Conservation (phyloP, 2,888 invertebrate genomes). For the Thereva nobilitata region DNA sequence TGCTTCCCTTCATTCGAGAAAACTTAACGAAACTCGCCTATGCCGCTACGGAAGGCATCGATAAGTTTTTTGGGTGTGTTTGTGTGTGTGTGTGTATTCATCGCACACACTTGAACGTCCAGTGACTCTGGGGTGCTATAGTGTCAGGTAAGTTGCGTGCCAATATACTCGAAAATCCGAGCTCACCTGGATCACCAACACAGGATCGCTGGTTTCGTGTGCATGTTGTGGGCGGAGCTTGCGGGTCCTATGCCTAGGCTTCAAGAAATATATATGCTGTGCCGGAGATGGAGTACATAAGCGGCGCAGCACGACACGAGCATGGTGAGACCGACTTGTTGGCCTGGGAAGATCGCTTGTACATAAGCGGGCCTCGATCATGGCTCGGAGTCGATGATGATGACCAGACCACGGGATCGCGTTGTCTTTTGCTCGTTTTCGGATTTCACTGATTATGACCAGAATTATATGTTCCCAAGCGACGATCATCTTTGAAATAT, state of each 20-base stretch:
- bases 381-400: constrained; percentile 19
- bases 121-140: background rate
- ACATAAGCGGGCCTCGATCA: constrained; percentile 6
- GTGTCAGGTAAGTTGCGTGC: too few species aligned
- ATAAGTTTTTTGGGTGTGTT: background rate
- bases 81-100: background rate
- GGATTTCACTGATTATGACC: constrained; percentile 32
- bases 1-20: constrained; percentile 9
- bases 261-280: constrained; percentile 5
- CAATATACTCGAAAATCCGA: too few species aligned
- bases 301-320: constrained; percentile 13
- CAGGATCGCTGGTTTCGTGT: background rate
- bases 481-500: constrained; percentile 36
- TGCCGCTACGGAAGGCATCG: background rate
- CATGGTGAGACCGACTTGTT: constrained; percentile 13
- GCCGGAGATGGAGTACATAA: constrained; percentile 17
- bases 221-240: constrained; percentile 30
- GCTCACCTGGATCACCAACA: too few species aligned
- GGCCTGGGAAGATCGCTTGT: constrained; percentile 12
- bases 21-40: constrained; percentile 22
- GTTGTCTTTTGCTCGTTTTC: constrained; percentile 17
- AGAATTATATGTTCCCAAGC: constrained; percentile 31
- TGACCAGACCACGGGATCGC: constrained; percentile 9
- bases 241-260: background rate
- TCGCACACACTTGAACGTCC: constrained; percentile 6